Evolutionary conservation across 2,113 vertebrate genomes (phyloP).

Genomic region (Paradoxurus hermaphroditus): DNA sequence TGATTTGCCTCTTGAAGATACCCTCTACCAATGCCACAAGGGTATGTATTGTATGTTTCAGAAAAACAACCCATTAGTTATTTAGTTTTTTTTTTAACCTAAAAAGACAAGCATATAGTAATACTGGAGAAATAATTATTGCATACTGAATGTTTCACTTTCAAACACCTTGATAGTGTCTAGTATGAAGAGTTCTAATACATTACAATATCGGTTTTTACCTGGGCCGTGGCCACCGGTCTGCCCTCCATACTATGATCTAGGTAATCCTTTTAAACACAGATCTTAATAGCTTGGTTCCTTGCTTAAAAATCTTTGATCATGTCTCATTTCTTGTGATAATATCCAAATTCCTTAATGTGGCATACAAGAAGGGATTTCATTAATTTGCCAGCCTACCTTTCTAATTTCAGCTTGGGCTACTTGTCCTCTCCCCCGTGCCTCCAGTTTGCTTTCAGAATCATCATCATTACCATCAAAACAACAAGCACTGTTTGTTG

Average conservation of each 20-base stretch:
- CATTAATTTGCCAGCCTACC: not conserved
- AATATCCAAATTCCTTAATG: not conserved
- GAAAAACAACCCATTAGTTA: not conserved
- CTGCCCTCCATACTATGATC: not conserved
- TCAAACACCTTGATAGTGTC: not conserved
- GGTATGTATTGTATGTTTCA: slow-evolving; percentile 86
- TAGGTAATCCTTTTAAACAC: not conserved
- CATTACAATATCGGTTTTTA: not conserved
- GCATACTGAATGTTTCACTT: not conserved
- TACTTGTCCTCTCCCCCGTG: not conserved
- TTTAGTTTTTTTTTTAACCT: not conserved
- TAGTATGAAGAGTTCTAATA: not conserved
- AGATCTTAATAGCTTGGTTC: not conserved
- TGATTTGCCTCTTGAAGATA: slow-evolving; percentile 98
- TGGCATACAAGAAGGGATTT: not conserved
- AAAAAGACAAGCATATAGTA: not conserved
- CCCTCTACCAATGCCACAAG: slow-evolving; percentile 94
- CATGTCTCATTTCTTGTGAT: not conserved
- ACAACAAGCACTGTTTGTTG: not conserved
- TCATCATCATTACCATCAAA: not conserved
- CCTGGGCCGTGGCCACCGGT: not conserved
- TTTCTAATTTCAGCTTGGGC: not conserved
- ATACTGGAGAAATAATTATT: not conserved
- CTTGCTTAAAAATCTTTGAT: slow-evolving; percentile 16
- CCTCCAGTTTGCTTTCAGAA: not conserved